A percentile compares a stretch with the other conserved stretches of the same genome.
These are phyloP conservation scores for Dinomys branickii DNA, from an alignment of 2,113 vertebrate genomes.

Conservation along the genomic window DNA sequence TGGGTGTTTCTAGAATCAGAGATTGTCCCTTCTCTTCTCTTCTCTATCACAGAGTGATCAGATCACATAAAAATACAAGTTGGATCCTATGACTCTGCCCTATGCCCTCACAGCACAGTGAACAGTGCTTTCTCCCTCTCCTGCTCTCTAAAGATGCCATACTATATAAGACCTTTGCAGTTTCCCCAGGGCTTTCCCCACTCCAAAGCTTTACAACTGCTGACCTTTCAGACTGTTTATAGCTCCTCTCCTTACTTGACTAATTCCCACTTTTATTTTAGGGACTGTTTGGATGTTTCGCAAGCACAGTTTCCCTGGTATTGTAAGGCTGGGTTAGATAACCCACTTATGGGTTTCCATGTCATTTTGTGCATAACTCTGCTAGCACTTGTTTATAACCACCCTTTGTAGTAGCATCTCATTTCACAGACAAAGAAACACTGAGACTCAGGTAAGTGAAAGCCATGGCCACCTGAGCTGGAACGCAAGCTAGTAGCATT, in stretches of 20 bases:
- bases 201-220: not conserved
- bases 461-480: no score
- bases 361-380: not conserved
- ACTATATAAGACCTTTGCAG: not conserved
- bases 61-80: not conserved
- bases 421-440: not conserved
- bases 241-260: not conserved
- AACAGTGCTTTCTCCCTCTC: not conserved
- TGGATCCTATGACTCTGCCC: not conserved
- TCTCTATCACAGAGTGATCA: not conserved
- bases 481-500: not conserved
- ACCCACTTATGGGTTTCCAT: not conserved
- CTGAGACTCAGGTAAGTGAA: not conserved
- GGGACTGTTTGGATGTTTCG: not conserved
- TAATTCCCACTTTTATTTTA: not conserved
- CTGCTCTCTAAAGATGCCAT: rapidly evolving
- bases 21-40: not conserved
- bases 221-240: not conserved
- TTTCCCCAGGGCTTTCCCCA: not conserved
- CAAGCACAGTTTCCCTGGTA: not conserved
- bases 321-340: not conserved
- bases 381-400: not conserved
- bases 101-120: not conserved
- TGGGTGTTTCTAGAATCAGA: not conserved
- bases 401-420: not conserved